Percentiles rank a stretch among this genome's conserved stretches.
Conservation (phyloP, 2,797 vertebrate species). For the Loris lydekkerianus region DNA sequence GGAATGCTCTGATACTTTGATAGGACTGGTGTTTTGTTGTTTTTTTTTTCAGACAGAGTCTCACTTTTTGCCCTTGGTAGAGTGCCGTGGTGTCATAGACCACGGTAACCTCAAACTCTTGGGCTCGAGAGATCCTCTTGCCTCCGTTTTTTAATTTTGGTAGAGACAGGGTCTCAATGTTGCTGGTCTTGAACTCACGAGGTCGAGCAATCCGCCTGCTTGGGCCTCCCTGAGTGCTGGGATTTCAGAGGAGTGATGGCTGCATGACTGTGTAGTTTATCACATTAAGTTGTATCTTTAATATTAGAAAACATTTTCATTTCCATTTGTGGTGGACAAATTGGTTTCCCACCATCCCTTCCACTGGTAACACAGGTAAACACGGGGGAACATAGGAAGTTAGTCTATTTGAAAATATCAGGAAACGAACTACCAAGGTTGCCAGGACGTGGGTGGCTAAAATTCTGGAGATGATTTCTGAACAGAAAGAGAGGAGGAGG, state of each 20-base stretch:
- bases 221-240: too few species aligned
- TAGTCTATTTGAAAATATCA: not conserved
- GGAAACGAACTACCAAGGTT: not conserved
- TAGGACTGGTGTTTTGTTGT: too few species aligned
- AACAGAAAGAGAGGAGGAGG: not conserved
- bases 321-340: not conserved
- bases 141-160: too few species aligned
- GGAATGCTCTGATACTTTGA: not conserved
- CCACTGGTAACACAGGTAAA: not conserved
- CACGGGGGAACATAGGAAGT: not conserved
- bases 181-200: too few species aligned
- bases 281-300: not conserved
- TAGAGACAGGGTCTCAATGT: too few species aligned
- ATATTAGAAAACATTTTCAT: not conserved
- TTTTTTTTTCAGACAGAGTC: too few species aligned
- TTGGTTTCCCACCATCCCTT: not conserved
- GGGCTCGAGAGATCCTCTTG: too few species aligned
- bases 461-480: not conserved
- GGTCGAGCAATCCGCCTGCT: too few species aligned
- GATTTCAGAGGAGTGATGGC: too few species aligned
- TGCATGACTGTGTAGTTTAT: rapidly evolving
- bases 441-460: not conserved
- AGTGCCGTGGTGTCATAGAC: too few species aligned
- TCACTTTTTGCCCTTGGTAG: too few species aligned
- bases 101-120: too few species aligned